A percentile compares a stretch with the other conserved stretches of the same genome.
Conservation (phyloP, 2,797 vertebrate species). For the Silurus lanzhouensis region DNA sequence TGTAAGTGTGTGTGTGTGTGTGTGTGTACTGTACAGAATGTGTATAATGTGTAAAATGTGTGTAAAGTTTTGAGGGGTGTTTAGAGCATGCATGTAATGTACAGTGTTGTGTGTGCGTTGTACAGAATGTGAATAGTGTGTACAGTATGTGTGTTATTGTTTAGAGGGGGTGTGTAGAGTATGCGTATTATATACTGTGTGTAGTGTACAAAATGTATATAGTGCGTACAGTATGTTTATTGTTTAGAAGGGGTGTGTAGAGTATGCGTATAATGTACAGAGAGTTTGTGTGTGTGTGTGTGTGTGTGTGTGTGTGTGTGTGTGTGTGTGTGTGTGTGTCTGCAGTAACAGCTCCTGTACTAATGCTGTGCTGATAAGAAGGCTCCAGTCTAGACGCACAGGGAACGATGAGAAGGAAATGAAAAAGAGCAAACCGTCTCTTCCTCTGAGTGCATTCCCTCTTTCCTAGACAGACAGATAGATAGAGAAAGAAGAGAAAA, state of each 20-base stretch:
- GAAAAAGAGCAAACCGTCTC: neutral
- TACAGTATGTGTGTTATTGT: too few species aligned
- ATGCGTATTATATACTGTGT: too few species aligned
- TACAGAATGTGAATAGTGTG: too few species aligned
- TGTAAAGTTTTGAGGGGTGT: too few species aligned
- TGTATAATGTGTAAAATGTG: too few species aligned
- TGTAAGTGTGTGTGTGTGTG: too few species aligned
- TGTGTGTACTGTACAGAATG: too few species aligned
- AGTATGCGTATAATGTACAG: neutral
- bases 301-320: neutral
- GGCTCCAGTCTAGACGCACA: slow-evolving; percentile 23
- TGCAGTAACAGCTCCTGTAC: neutral
- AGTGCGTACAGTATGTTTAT: neutral
- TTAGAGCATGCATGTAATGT: too few species aligned
- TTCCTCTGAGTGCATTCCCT: slow-evolving; percentile 9
- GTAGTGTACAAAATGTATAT: neutral
- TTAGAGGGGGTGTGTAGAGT: too few species aligned
- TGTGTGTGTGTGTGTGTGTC: neutral
- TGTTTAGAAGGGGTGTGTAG: neutral
- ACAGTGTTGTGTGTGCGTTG: neutral
- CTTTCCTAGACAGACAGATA: slow-evolving; percentile 1
- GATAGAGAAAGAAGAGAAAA: slow-evolving; percentile 3
- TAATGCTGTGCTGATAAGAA: neutral
- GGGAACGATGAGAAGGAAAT: neutral
- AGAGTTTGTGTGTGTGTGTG: too few species aligned